Conservation (phyloP, 2,888 invertebrate genomes). For the Myathropa florea region DNA sequence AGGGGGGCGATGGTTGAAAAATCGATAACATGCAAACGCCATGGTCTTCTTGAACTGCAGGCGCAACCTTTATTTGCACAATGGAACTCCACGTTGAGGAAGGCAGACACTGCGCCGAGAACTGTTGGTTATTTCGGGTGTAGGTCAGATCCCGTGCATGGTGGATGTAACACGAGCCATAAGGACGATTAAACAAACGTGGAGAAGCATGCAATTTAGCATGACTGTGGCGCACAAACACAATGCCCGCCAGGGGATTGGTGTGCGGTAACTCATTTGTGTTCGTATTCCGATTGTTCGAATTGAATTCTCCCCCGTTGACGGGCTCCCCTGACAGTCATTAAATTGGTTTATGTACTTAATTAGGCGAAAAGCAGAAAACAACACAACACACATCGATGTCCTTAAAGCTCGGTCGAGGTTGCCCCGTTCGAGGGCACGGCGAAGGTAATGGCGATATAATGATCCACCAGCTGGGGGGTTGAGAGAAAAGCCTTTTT, state of each 20-base stretch:
- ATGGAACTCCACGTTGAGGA: not conserved
- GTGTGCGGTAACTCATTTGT: too few relatives aligned
- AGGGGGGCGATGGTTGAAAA: not conserved
- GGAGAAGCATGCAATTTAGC: not conserved
- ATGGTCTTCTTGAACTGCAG: not conserved
- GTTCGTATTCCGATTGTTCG: not conserved
- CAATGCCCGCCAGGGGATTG: not conserved
- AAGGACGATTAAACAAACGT: not conserved
- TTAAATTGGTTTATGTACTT: conserved; percentile 20
- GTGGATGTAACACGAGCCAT: not conserved
- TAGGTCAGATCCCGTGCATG: not conserved
- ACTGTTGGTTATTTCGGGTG: not conserved
- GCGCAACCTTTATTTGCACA: not conserved
- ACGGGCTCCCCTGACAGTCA: not conserved
- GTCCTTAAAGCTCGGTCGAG: conserved; percentile 21
- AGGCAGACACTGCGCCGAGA: not conserved
- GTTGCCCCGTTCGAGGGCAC: conserved; percentile 28
- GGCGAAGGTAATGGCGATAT: conserved; percentile 41
- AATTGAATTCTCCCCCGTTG: not conserved
- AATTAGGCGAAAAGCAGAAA: not conserved
- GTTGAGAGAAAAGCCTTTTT: not conserved
- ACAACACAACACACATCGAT: not conserved
- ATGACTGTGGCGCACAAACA: not conserved
- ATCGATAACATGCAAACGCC: not conserved
- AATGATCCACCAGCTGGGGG: not conserved